A percentile compares a stretch with the other conserved stretches of the same genome.
phyloP scores from a whole-genome alignment of 2,888 invertebrate species.

The Perdita meconis region DNA sequence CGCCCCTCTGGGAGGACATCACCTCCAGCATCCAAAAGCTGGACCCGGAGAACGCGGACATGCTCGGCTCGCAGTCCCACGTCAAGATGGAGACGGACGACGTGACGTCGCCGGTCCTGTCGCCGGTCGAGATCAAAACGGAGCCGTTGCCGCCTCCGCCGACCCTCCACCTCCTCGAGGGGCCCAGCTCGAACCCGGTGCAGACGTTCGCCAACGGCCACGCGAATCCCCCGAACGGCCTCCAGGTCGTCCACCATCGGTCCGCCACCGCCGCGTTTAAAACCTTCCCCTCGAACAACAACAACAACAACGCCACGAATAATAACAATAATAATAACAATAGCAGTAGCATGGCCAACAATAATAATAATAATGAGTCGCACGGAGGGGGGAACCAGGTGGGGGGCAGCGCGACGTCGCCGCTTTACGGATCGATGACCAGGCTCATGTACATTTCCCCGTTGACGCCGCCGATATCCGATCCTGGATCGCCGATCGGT shows the following conservation, averaged over 20 bases:
- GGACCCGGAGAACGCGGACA: constrained; percentile 95
- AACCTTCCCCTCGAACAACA: constrained; percentile 74
- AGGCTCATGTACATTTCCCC: constrained; percentile 92
- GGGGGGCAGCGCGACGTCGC: constrained; percentile 82
- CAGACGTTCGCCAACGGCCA: constrained; percentile 83
- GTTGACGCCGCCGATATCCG: constrained; percentile 94
- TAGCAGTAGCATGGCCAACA: constrained; percentile 55
- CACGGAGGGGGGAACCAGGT: constrained; percentile 74
- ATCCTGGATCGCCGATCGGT: constrained; percentile 91
- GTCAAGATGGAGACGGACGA: constrained; percentile 93
- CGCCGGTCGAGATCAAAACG: constrained; percentile 92
- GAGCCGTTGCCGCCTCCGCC: constrained; percentile 86
- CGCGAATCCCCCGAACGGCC: constrained; percentile 79
- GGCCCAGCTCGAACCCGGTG: constrained; percentile 82
- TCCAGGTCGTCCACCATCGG: constrained; percentile 73
- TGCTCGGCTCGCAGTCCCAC: constrained; percentile 89
- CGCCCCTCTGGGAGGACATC: constrained; percentile 96
- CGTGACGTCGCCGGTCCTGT: constrained; percentile 89
- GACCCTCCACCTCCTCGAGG: constrained; percentile 86
- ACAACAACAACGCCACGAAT: constrained; percentile 52
- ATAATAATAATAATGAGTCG: constrained; percentile 71
- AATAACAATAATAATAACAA: constrained; percentile 61
- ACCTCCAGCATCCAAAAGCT: constrained; percentile 95
- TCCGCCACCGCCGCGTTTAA: constrained; percentile 74
- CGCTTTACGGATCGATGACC: constrained; percentile 86